Base-by-base conservation (phyloP, 1,140 invertebrate species). In the Neodiprion lecontei region DNA sequence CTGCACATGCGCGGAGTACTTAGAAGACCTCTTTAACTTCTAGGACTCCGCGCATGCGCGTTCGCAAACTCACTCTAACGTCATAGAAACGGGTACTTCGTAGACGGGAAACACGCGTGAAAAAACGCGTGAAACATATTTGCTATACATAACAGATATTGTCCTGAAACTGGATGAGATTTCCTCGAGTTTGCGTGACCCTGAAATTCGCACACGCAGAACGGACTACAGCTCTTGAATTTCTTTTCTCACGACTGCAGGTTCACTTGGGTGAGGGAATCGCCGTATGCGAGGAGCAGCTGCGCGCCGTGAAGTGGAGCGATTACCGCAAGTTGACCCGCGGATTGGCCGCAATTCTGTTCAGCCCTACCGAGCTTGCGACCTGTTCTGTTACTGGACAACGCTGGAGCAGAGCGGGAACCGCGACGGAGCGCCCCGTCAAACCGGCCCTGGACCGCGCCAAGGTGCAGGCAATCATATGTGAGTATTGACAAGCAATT, bases 301-400 rank as follows among this genome's bases (percentile, higher is more conserved):
- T 94, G 70, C 89, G 92, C 65, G 91, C 91, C 70, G 92, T 93
- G 40, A 94, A 94, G 80, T 93, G 92, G 92, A 92, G 91, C 71
- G 93, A 94, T 84, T 93, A 93, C 79, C 87, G 92, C 74, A 94
- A 93, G 85, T 88, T 94, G 83, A 94, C 93, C 17, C 89, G 93
- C 69, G 92, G 92, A 70, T 85, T 93, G 77, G 93, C 93, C 48
- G 92, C 92, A n/a, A 92, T 93, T 79, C 82, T 94, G 74, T 94
- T 94, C 86, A 93, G 92, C 81, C 93, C 92, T 1, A 92, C 92
- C 74, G 93, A 93, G 83, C 84, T 94, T 80, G 93, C 93, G 48
- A 93, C 92, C 21, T 93, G 92, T 84, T 94, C 93, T 28, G 93
- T 94, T 40, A 94, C 93, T 61, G 93, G 93, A 14, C 93, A 94